phyloP scores from a whole-genome alignment of 2,888 invertebrate genomes.

The Nasonovia ribisnigri region DNA sequence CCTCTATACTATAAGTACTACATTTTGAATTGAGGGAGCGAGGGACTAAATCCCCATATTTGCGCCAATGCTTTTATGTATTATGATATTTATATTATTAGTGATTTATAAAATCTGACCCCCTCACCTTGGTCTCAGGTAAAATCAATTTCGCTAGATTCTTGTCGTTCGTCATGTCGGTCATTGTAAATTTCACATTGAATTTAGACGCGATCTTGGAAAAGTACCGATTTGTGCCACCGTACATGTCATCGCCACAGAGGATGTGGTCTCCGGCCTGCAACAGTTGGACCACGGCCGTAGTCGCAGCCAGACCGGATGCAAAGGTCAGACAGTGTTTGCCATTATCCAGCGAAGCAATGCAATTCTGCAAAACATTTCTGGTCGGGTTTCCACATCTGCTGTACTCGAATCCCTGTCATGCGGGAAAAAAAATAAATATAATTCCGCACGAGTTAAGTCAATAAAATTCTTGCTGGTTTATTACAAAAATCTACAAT shows the following conservation, averaged over 20 bases:
- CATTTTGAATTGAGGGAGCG: background rate
- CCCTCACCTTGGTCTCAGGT: conserved; percentile 85
- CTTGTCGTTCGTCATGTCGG: conserved; percentile 80
- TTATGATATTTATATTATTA: background rate
- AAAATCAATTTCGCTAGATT: conserved; percentile 79
- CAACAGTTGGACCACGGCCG: conserved; percentile 81
- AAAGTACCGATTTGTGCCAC: conserved; percentile 86
- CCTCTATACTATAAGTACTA: background rate
- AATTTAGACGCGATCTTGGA: conserved; percentile 77
- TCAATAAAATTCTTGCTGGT: background rate
- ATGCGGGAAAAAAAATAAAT: background rate
- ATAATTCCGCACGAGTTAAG: background rate
- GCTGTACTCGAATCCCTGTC: conserved; percentile 87
- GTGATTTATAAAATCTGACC: background rate
- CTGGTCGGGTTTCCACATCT: conserved; percentile 96
- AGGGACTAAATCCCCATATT: background rate
- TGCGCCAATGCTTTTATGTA: background rate
- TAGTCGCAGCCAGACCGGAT: conserved; percentile 91
- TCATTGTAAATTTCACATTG: conserved; percentile 82
- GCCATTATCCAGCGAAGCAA: conserved; percentile 91
- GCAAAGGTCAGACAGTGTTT: conserved; percentile 87
- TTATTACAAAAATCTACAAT: background rate
- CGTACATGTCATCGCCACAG: conserved; percentile 93
- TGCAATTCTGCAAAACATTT: conserved; percentile 86
- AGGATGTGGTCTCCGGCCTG: conserved; percentile 90